phyloP scores from a whole-genome alignment of 2,113 vertebrate genomes.

The Chaetodon auriga region DNA sequence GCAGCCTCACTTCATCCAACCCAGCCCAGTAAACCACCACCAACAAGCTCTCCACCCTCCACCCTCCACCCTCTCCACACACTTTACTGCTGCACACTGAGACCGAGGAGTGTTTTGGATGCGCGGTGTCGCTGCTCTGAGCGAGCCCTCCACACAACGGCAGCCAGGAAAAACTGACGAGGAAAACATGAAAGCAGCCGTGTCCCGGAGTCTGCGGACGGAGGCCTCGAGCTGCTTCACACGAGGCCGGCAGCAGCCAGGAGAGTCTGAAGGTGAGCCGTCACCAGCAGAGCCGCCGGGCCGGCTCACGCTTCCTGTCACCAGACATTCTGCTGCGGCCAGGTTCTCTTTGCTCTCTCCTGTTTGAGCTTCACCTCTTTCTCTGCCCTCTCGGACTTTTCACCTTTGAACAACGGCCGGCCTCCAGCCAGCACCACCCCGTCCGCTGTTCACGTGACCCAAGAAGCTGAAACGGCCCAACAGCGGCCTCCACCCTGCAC shows the following conservation, averaged over 20 bases:
- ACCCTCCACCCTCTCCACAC: not conserved
- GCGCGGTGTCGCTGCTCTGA: slow-evolving; percentile 18
- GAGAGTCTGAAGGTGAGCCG: no score
- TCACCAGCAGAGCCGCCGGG: no score
- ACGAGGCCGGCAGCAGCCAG: no score
- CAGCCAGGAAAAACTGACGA: slow-evolving; percentile 58
- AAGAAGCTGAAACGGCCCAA: not conserved
- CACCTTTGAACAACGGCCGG: slow-evolving; percentile 2
- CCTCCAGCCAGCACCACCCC: not conserved
- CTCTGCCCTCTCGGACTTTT: slow-evolving; percentile 8
- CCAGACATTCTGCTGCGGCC: not conserved
- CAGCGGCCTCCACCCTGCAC: not conserved
- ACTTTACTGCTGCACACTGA: not conserved
- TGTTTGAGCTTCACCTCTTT: not conserved
- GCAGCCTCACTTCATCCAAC: not conserved
- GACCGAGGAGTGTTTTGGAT: not conserved
- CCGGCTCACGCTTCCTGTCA: no score
- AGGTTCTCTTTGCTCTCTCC: not conserved
- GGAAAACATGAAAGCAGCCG: not conserved
- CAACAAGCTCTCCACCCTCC: not conserved
- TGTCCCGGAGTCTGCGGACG: not conserved
- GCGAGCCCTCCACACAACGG: not conserved
- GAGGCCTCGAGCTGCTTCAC: not conserved
- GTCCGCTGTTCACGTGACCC: slow-evolving; percentile 2
- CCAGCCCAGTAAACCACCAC: slow-evolving; percentile 23